Conservation (phyloP, 35 echinoderm and acorn worm genomes). For the Amphiura filiformis region DNA sequence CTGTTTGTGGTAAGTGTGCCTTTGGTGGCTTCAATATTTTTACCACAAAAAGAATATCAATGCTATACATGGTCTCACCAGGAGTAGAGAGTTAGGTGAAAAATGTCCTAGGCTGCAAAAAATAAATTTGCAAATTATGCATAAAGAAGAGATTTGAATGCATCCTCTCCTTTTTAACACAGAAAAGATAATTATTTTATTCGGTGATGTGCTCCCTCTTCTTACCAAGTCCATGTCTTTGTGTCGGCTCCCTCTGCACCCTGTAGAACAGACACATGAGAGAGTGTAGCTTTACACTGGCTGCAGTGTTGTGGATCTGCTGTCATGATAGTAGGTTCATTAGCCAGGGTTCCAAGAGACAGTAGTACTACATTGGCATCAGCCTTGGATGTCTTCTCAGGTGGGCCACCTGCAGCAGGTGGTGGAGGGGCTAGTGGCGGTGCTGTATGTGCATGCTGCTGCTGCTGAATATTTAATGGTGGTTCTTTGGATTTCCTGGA, state of each 20-base stretch:
- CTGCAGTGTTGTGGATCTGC: constrained; percentile 73
- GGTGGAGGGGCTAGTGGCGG: background rate
- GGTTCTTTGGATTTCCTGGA: background rate
- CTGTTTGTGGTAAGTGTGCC: no score
- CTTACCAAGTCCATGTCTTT: constrained; percentile 84
- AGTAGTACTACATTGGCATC: constrained; percentile 83
- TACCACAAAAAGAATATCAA: no score
- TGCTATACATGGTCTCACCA: no score
- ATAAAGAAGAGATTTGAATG: no score
- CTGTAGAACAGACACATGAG: constrained; percentile 41
- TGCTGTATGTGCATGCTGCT: background rate
- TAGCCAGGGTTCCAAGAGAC: constrained; percentile 77
- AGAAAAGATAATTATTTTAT: no score
- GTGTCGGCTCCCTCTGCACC: constrained; percentile 9
- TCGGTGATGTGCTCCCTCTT: no score
- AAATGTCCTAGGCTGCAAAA: no score
- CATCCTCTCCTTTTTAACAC: no score
- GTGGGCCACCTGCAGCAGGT: background rate
- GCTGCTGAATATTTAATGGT: background rate
- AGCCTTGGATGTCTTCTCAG: constrained; percentile 11
- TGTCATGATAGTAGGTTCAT: constrained; percentile 85
- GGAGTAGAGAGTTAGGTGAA: no score
- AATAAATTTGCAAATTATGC: no score
- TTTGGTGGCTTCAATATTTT: no score
- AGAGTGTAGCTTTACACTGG: constrained; percentile 61